Evolutionary conservation across 1,140 invertebrate species (phyloP).

Genomic region (Pseudachorutes palmiensis): DNA sequence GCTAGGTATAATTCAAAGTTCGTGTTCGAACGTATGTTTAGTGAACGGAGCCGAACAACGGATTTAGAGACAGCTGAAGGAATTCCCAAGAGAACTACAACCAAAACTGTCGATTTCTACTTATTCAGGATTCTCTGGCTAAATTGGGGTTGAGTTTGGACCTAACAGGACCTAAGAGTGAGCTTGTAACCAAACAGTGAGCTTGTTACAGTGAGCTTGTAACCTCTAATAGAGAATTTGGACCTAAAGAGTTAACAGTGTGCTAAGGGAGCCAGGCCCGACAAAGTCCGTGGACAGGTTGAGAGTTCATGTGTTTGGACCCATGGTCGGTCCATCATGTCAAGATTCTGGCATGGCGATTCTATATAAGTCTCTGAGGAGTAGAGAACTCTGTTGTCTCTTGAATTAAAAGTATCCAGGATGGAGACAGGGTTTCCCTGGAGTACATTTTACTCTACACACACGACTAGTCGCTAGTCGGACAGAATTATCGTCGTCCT

Average conservation of each 20-base stretch:
- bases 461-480: too few species aligned
- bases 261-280: too few species aligned
- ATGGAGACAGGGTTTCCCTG: constrained; percentile 13
- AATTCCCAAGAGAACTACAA: constrained; percentile 7
- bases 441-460: constrained; percentile 13
- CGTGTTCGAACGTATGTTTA: too few species aligned
- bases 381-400: background rate
- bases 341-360: background rate
- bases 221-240: too few species aligned
- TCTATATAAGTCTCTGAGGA: background rate
- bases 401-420: constrained; percentile 12
- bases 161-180: background rate
- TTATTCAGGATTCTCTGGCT: background rate
- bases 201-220: too few species aligned
- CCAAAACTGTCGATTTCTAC: background rate
- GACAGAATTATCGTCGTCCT: constrained; percentile 1
- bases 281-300: too few species aligned
- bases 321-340: too few species aligned
- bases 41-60: too few species aligned
- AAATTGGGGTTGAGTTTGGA: background rate
- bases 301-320: too few species aligned
- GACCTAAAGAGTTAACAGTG: too few species aligned
- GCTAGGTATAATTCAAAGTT: too few species aligned
- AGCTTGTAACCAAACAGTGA: too few species aligned
- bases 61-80: background rate